These are phyloP conservation scores for Bradypodion ventrale DNA, from an alignment of 2,797 vertebrate genomes.

Conservation along the genomic window DNA sequence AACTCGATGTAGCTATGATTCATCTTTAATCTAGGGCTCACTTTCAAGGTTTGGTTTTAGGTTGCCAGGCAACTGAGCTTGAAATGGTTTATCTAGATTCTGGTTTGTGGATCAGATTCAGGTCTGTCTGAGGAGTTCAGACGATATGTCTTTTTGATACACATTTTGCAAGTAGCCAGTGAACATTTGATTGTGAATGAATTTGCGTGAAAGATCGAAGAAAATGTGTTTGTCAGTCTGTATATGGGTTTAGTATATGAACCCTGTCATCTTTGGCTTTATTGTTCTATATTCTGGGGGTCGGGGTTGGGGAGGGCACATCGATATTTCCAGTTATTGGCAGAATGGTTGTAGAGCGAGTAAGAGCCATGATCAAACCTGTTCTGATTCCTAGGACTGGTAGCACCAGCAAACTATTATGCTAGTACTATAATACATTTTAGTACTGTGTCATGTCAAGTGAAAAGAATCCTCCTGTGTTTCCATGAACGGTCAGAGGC, in stretches of 20 bases:
- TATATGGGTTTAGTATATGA: neutral
- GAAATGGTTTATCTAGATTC: neutral
- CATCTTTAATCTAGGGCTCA: neutral
- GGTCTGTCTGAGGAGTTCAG: conserved; percentile 4
- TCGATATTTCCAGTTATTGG: conserved; percentile 7
- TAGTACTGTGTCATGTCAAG: neutral
- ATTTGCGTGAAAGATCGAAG: neutral
- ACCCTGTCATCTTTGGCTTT: neutral
- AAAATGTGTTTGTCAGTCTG: neutral
- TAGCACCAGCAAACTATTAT: neutral
- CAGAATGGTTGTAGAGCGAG: neutral
- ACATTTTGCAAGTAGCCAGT: conserved; percentile 20
- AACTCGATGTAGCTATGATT: neutral
- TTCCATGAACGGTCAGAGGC: neutral
- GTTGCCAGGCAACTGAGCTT: neutral
- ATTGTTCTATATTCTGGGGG: conserved; percentile 2
- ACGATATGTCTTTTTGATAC: neutral
- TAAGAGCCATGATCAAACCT: neutral
- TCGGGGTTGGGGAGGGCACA: neutral
- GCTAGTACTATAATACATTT: neutral
- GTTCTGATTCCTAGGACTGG: neutral
- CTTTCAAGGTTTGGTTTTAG: neutral
- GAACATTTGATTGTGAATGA: conserved; percentile 8
- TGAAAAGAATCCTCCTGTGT: neutral
- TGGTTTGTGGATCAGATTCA: neutral